These are phyloP conservation scores for Poeciliopsis turrubarensis DNA, from an alignment of 2,113 vertebrate species.

Conservation along the genomic window DNA sequence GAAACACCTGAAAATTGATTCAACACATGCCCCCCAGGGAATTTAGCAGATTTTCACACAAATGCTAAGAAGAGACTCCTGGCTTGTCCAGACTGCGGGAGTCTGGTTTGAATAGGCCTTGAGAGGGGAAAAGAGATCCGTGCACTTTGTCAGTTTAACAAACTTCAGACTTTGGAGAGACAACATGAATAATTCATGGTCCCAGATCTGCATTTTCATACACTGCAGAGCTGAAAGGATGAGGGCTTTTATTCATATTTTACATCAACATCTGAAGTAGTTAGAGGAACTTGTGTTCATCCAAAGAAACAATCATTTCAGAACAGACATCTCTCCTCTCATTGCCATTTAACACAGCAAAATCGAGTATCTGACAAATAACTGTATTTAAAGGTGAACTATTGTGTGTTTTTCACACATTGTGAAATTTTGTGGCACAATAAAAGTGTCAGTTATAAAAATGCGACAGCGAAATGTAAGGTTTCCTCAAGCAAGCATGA, in stretches of 20 bases:
- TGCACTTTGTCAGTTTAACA: conserved; percentile 24
- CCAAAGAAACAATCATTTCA: not conserved
- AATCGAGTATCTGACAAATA: not conserved
- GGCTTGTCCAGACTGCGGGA: conserved; percentile 11
- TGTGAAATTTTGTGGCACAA: too few relatives aligned
- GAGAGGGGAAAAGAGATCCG: conserved; percentile 9
- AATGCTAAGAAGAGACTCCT: not conserved
- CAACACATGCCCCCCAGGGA: conserved; percentile 11
- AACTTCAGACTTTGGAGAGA: conserved; percentile 26
- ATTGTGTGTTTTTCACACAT: too few relatives aligned
- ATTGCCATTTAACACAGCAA: not conserved
- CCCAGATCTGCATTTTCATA: conserved; percentile 29
- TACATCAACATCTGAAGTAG: conserved; percentile 24
- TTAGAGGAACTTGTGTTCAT: not conserved
- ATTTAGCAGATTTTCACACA: conserved; percentile 32
- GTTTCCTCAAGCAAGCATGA: too few relatives aligned
- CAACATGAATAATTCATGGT: conserved; percentile 50
- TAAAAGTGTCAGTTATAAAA: too few relatives aligned
- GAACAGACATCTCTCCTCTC: not conserved
- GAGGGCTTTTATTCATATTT: conserved; percentile 24
- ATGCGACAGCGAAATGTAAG: too few relatives aligned
- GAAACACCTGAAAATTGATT: conserved; percentile 22
- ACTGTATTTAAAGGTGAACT: too few relatives aligned
- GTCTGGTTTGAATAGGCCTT: conserved; percentile 18
- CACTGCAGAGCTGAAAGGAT: conserved; percentile 17